Conservation (phyloP, 2,113 vertebrate species). For the Notarius lentiginosus region DNA sequence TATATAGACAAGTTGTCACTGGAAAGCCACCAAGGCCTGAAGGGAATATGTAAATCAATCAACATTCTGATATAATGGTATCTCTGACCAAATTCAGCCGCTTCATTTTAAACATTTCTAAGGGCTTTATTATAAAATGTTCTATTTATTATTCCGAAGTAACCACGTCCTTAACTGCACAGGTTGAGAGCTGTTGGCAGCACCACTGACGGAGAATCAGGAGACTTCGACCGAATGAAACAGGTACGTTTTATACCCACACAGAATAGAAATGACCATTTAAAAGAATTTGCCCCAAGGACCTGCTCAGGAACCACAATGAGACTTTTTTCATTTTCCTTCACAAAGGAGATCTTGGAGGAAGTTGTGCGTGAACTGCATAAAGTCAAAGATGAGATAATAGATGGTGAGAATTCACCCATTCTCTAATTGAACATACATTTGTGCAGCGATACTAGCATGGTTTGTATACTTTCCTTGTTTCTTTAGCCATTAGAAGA, state of each 20-base stretch:
- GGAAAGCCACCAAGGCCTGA: not conserved
- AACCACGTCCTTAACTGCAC: slow-evolving; percentile 28
- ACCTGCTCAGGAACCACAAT: not conserved
- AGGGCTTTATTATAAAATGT: not conserved
- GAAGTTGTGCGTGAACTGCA: slow-evolving; percentile 97
- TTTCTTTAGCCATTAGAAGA: slow-evolving; percentile 88
- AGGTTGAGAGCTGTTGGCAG: slow-evolving; percentile 93
- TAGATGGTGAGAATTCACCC: slow-evolving; percentile 82
- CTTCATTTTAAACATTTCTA: not conserved
- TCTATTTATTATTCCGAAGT: not conserved
- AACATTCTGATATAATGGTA: not conserved
- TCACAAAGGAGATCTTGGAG: slow-evolving; percentile 92
- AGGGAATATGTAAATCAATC: not conserved
- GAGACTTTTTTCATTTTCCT: not conserved
- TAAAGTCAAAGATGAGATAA: slow-evolving; percentile 99
- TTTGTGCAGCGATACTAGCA: not conserved
- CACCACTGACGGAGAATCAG: slow-evolving; percentile 87
- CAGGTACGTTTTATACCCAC: slow-evolving; percentile 76
- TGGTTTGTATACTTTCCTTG: slow-evolving; percentile 12
- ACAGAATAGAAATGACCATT: not conserved
- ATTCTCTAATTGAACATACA: not conserved
- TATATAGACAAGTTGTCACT: slow-evolving; percentile 3
- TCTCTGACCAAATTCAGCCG: not conserved
- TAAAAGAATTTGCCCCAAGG: not conserved
- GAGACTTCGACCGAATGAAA: slow-evolving; percentile 97